These are phyloP conservation scores for Macrotis lagotis DNA, from an alignment of 2,113 vertebrate genomes.

Conservation along the genomic window DNA sequence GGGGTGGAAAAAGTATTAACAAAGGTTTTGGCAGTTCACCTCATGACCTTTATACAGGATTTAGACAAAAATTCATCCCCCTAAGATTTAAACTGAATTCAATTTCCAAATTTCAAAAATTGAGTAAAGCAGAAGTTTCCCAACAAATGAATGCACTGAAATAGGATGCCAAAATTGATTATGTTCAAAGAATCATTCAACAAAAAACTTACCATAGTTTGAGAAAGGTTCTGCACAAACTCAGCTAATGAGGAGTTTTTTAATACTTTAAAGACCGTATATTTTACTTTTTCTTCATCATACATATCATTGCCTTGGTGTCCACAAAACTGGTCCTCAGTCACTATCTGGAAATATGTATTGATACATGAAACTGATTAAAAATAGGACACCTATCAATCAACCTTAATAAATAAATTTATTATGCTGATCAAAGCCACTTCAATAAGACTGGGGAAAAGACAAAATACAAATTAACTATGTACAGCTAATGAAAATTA, in stretches of 20 bases:
- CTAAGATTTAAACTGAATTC: neutral
- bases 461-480: neutral
- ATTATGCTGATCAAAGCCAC: accelerated
- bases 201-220: constrained; percentile 95
- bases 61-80: neutral
- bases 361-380: neutral
- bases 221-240: constrained; percentile 98
- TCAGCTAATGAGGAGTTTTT: constrained; percentile 97
- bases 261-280: constrained; percentile 98
- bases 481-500: neutral
- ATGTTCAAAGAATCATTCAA: neutral
- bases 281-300: constrained; percentile 99
- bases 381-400: neutral
- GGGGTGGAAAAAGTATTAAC: neutral
- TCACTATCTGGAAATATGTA: constrained; percentile 90
- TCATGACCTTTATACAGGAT: neutral
- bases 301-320: constrained; percentile 99
- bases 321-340: constrained; percentile 99
- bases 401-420: neutral
- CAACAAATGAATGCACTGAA: neutral
- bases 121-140: neutral
- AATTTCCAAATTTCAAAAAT: neutral
- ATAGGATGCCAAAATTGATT: no score
- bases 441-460: neutral
- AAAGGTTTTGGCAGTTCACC: neutral